Evolutionary conservation across 2,797 vertebrate species (phyloP), one percentile per base, ranked within the genome.

Genomic region (Enteromius afrohamiltoni): DNA sequence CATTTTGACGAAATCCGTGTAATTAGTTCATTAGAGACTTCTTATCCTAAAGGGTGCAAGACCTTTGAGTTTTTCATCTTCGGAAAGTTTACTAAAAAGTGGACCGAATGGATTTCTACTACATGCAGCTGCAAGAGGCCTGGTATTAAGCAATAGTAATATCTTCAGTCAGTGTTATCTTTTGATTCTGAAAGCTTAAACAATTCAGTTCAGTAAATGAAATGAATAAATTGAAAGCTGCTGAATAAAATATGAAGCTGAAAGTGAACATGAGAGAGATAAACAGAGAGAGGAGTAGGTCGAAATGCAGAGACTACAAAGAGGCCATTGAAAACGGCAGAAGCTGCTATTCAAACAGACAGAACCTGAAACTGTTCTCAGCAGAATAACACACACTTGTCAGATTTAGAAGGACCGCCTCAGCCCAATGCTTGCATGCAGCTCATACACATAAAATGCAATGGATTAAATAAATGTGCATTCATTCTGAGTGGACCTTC

Each of bases 291-390:
- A 60, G 31, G 29, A 21, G 62, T 70, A 21, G 42, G 29, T 34
- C n/a, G 84, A 76, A 58, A 79, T 37, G 69, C 40, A 78, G 58
- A 67, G 49, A 73, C 65, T 34, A 87, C 83, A 88, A 84, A 85
- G 85, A 79, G 74, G 60, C 77, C 84, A 75, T 90, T 90, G 82
- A 88, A 71, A 77, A 79, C 86, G 86, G 49, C 81, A 71, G 71
- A 55, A 69, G 70, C 67, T 75, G 29, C 78, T 89, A 6, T 87
- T 89, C 82, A 91, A 90, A 91, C 85, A 89, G 49, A 77, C 55
- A 79, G 40, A 68, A 81, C 47, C 79, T 83, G 68, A 85, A 80
- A 71, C 58, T 51, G 49, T 60, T 60, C 17, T 55, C 26, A 23
- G 69, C 6, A 74, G 77, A 82, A 51, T 85, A 81, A 85, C 89